Base-by-base conservation (phyloP, 2,888 invertebrate species). In the Celastrina argiolus region DNA sequence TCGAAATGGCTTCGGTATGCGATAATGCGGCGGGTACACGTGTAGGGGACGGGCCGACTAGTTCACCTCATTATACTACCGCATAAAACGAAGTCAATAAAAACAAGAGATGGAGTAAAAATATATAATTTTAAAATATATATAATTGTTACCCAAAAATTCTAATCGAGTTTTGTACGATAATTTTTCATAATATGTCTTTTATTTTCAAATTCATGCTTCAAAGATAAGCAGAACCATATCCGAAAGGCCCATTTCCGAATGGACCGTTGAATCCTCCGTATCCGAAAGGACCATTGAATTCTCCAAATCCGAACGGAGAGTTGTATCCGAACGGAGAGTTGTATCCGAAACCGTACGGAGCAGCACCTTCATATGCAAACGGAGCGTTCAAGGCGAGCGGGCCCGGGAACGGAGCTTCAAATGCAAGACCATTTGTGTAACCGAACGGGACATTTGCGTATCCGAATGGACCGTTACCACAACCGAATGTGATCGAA, bases 1-100 rank as follows among this genome's bases (percentile, higher is more conserved):
- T 78, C 68, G 68, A 74, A 77, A 79, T 77, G 74, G 83, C 75
- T 84, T 77, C 85, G 84, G 82, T 80, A 80, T 86, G 85, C 77
- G 76, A 69, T 69, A 65, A 70, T 72, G 75, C 75, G 76, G 79
- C 81, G 79, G 75, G 80, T 76, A 84, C 82, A 82, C 75, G 74
- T 81, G 82, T 81, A 76, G 69, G 73, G 75, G 76, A 67, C 69
- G 78, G 74, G 70, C 67, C 68, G 78, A 75, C 70, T 73, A 70
- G 72, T 71, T 75, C 75, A 36, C 61, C 22, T 39, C 61, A 39
- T 61, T 61, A 61, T 22, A 51, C 12, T 51, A 18, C 18, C 18
- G 45, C 45, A 39, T 61, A 10, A 12, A 51, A 22, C 12, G 14
- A 45, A 51, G 5, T 22, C 4, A 51, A 51, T 22, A 36, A 36